Base-by-base conservation (phyloP, 2,888 invertebrate genomes). In the Acrobeloides nanus region DNA sequence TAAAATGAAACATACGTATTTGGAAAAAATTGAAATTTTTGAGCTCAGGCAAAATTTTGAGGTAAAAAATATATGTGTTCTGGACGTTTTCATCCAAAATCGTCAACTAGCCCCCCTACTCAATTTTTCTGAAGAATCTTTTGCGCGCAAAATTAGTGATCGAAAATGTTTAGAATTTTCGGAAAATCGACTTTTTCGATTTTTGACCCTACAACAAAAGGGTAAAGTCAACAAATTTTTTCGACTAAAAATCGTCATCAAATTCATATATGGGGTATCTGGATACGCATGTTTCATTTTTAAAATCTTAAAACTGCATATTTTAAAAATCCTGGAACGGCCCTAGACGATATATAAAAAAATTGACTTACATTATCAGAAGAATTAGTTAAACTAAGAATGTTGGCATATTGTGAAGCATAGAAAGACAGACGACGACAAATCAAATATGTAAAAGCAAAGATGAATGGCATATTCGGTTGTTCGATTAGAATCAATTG, bases 361-460 rank as follows among this genome's bases (percentile, higher is more conserved):
- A 37, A 39, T 12, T 12, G 26, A 33, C 34, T 7, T 49, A 55
- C 53, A 43, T 23, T 23, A 10, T 43, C 41, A 7, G 55, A 59
- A 10, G 39, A 35, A 12, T 61, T 48, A 24, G 48, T 18, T 6
- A 53, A 33, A 31, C 46, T 57, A 17, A 61, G 35, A 10, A 58
- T 35, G 23, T 61, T 53, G 15, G 57, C 50, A 37, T 59, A 57
- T 23, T 61, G 50, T 8, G 49, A 39, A 18, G 57, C 55, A 37
- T 54, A 59, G 37, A 47, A 57, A 23, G 57, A 58, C 18, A 57
- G 46, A 21, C 57, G 57, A 6, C 61, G 49, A 24, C 57, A 62
- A 17, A 57, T 39, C 25, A 57, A 38, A 20, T 32, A 53, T 6
- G 51, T 42, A 31, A 57, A 52, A n/a, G 49, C 51, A 40, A 57